Evolutionary conservation across 2,888 invertebrate species (phyloP).

Genomic region (Azorinus chamasolen): DNA sequence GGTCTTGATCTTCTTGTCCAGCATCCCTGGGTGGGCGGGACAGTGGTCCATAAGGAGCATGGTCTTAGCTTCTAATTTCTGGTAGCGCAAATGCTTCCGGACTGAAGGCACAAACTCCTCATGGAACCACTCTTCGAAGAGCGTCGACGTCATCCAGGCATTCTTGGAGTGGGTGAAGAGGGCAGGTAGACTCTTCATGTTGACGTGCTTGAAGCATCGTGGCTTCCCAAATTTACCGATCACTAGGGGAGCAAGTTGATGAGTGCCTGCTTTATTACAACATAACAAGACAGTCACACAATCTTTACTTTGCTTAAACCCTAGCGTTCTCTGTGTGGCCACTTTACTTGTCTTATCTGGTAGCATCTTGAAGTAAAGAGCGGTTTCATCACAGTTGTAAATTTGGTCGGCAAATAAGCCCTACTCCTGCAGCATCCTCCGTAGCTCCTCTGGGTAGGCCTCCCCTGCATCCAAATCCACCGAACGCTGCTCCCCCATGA

Average conservation of each 20-base stretch:
- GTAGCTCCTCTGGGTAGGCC: neutral
- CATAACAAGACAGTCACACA: conserved; percentile 22
- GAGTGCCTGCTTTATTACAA: conserved; percentile 32
- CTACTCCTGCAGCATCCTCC: neutral
- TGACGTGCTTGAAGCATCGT: too few species aligned
- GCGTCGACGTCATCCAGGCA: too few species aligned
- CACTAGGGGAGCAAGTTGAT: conserved; percentile 29
- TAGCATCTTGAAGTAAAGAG: conserved; percentile 60
- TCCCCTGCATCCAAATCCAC: conserved; percentile 12
- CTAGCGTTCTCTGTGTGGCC: conserved; percentile 7
- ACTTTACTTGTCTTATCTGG: conserved; percentile 44
- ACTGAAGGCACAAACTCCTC: too few species aligned
- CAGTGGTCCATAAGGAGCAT: too few species aligned
- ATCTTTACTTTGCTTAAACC: too few species aligned
- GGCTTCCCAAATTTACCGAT: conserved; percentile 22
- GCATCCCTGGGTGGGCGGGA: neutral
- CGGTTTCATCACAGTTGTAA: too few species aligned
- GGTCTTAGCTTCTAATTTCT: too few species aligned
- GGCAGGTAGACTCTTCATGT: conserved; percentile 7
- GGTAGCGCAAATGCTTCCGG: too few species aligned
- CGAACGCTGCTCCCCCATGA: conserved; percentile 11
- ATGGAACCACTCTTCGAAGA: too few species aligned
- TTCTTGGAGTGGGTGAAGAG: neutral
- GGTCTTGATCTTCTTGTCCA: too few species aligned
- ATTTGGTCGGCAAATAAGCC: neutral